Conservation (phyloP, 2,113 vertebrate genomes). For the Martes martes region DNA sequence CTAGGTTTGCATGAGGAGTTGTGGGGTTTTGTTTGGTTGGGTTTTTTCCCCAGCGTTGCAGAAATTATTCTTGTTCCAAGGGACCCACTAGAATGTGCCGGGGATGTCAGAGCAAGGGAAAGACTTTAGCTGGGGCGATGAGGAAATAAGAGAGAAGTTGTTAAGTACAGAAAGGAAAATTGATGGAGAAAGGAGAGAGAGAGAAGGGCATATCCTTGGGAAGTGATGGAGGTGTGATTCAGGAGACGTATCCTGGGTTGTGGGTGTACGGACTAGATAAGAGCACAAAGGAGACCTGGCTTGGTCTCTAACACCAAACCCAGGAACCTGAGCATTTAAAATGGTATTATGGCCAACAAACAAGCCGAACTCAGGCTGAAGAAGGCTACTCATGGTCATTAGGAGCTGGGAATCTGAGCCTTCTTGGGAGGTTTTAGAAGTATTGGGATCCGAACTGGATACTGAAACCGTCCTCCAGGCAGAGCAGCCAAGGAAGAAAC, state of each 20-base stretch:
- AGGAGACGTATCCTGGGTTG: not conserved
- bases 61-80: not conserved
- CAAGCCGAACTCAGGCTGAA: not conserved
- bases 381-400: not conserved
- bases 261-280: not conserved
- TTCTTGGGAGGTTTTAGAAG: slow-evolving; percentile 46
- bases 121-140: not conserved
- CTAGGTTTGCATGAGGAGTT: not conserved
- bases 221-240: not conserved
- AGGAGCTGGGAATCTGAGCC: not conserved
- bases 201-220: not conserved
- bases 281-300: not conserved
- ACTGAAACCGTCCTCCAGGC: not conserved
- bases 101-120: not conserved
- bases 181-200: not conserved
- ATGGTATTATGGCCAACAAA: too few species aligned
- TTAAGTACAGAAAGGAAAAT: not conserved
- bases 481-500: slow-evolving; percentile 57
- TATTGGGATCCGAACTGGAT: not conserved
- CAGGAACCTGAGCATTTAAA: not conserved
- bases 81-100: not conserved
- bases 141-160: not conserved
- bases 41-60: not conserved
- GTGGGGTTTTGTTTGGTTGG: not conserved
- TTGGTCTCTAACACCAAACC: not conserved